Percentiles rank a stretch among this genome's conserved stretches.
phyloP scores from a whole-genome alignment of 2,113 vertebrate species.

The Sprattus sprattus region DNA sequence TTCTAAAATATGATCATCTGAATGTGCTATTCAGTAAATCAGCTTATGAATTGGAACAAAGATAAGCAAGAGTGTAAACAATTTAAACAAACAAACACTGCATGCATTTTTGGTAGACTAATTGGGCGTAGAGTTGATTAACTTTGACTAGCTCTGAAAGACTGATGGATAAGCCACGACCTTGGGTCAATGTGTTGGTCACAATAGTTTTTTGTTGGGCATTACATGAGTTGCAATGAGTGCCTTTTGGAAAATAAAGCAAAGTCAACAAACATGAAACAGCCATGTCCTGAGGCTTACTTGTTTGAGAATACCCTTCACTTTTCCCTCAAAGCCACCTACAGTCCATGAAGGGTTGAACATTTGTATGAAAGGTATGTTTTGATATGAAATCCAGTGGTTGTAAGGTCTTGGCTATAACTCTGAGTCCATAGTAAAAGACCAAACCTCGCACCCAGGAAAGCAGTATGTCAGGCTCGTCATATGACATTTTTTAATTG shows the following conservation, averaged over 20 bases:
- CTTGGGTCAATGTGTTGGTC: conserved; percentile 41
- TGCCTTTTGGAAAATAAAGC: conserved; percentile 62
- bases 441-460: not conserved
- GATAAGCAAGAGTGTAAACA: not conserved
- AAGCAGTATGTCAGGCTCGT: not conserved
- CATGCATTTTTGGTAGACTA: not conserved
- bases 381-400: too few relatives aligned
- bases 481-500: not conserved
- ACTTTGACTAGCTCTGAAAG: conserved; percentile 6
- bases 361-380: too few relatives aligned
- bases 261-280: not conserved
- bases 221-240: conserved; percentile 69
- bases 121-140: not conserved
- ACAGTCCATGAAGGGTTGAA: not conserved
- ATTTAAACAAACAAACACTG: conserved; percentile 5
- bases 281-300: not conserved
- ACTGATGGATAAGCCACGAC: not conserved
- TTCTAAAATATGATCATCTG: not conserved
- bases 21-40: not conserved
- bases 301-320: not conserved
- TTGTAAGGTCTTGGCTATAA: too few relatives aligned
- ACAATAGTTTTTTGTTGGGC: conserved; percentile 54
- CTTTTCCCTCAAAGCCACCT: not conserved
- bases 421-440: not conserved
- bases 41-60: not conserved